phyloP scores from a whole-genome alignment of 1,140 invertebrate genomes.

The Oedothorax gibbosus region DNA sequence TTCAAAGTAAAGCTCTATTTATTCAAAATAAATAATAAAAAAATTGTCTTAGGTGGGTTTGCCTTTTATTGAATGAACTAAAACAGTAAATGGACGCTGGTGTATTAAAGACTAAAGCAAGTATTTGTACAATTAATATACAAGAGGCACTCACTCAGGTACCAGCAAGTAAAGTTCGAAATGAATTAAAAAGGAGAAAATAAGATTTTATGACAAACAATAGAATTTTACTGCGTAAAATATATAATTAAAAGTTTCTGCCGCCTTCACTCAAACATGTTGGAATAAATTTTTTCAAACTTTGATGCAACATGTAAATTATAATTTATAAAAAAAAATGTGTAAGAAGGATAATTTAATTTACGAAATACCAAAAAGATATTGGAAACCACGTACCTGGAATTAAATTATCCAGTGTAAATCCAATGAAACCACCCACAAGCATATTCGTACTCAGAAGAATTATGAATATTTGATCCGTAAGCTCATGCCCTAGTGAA shows the following conservation, averaged over 20 bases:
- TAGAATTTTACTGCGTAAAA: no score
- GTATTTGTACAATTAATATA: no score
- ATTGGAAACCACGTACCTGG: constrained; percentile 75
- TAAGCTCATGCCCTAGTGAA: constrained; percentile 66
- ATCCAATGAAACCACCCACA: constrained; percentile 83
- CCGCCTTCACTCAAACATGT: background rate
- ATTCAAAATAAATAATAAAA: no score
- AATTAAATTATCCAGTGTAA: constrained; percentile 85
- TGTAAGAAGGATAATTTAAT: background rate
- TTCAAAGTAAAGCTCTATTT: no score
- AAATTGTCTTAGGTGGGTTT: no score
- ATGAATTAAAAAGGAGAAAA: no score
- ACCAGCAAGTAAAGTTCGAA: no score
- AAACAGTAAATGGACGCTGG: no score
- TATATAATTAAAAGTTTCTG: background rate
- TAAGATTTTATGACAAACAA: no score
- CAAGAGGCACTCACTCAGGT: no score
- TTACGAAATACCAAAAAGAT: background rate
- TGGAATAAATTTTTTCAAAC: background rate
- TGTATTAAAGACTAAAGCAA: no score
- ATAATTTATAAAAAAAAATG: background rate
- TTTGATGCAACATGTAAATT: background rate
- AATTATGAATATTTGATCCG: constrained; percentile 82
- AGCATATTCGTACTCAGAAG: constrained; percentile 87
- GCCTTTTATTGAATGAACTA: no score